Conservation (phyloP, 2,113 vertebrate species). For the Bubalus kerabau region DNA sequence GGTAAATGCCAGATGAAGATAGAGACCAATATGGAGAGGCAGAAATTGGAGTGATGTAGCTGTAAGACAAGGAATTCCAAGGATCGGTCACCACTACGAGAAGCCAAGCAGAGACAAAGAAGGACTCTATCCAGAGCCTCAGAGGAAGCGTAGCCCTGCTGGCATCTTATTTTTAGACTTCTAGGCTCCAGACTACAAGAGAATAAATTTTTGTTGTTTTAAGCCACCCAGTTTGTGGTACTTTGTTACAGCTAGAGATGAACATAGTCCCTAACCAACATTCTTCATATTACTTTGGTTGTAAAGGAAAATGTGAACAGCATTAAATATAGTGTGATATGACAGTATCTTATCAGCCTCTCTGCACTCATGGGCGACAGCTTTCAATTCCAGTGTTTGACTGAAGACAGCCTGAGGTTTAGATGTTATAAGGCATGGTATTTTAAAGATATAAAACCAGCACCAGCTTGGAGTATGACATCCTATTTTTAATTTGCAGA, state of each 20-base stretch:
- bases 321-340: background rate
- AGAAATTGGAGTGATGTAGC: background rate
- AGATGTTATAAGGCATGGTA: background rate
- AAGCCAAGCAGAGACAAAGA: background rate
- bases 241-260: background rate
- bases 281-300: background rate
- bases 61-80: background rate
- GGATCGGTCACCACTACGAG: background rate
- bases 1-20: background rate
- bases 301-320: conserved; percentile 1
- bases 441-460: conserved; percentile 27
- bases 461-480: background rate
- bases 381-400: background rate
- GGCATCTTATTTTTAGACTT: background rate
- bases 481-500: conserved; percentile 26
- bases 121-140: background rate
- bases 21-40: background rate
- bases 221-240: background rate
- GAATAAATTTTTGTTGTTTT: background rate
- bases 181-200: background rate
- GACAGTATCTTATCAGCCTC: background rate
- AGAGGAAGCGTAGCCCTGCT: background rate
- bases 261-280: background rate
- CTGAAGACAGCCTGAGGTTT: background rate
- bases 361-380: background rate